Base-by-base conservation (phyloP, 2,888 invertebrate genomes). In the Carabus problematicus region DNA sequence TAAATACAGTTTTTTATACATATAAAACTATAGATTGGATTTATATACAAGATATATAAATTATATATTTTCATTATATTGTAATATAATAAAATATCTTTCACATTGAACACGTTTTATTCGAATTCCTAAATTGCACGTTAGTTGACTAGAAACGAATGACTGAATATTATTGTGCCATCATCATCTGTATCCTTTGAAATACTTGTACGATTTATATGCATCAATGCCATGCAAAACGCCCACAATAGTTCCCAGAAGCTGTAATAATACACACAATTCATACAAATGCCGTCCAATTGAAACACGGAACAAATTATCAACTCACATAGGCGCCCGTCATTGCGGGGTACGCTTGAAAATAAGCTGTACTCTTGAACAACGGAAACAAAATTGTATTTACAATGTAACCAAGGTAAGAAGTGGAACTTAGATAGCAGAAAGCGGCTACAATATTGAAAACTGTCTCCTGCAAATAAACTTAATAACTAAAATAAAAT, bases 341-440 rank as follows among this genome's bases (percentile, higher is more conserved):
- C 91, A 94, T 92, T 1, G 94, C 92, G n/a, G 94, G 94, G 83
- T 93, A 94, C 11, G 91, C 92, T 77, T 93, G 90, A 77, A 85
- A 87, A 77, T 91, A 92, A 73, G 94, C 91, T 49, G 87, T 90
- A 69, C 87, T 82, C 40, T 90, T 84, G 79, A 94, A 93, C 75
- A 89, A 85, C 0, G 92, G 91, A 82, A 91, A 90, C 63, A 95
- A 82, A 80, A 90, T 91, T 49, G 92, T 82, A 74, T 92, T 89
- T 16, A 93, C 91, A 0, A 91, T 88, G 73, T 92, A 89, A 0
- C 91, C 91, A 83, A 95, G 87, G 79, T 92, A 94, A 0, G 91
- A 89, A 1, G 94, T 89, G 0, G 93, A 89, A 40, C 91, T 90
- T 66, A 93, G 80, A 77, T 93, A 94, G 78, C 93, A 87, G 77